Evolutionary conservation across 2,888 invertebrate genomes (phyloP), one percentile per base, ranked within the genome.

Genomic region (Hofmannophila pseudospretella): DNA sequence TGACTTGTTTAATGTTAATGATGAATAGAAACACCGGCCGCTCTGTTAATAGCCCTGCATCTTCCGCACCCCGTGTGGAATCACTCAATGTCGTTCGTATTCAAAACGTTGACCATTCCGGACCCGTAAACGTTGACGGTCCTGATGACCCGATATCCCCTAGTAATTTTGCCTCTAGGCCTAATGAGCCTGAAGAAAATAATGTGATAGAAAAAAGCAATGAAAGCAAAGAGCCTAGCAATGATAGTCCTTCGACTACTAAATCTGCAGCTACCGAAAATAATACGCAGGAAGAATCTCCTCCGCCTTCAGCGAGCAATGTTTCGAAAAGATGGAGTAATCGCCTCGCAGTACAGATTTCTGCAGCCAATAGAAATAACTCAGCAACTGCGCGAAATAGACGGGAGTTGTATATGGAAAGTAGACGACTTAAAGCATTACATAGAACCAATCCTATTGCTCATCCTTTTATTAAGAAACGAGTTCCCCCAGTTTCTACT

Each of bases 1-100:
- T 88, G 28, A 84, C 88, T 5, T 87, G 86, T 42, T 61, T 88
- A 27, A 79, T 88, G 71, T 61, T 88, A 31, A 79, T 86, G 75
- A 72, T 84, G 3, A 80, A 80, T 44, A 69, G 82, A 45, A 71
- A 67, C 39, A 58, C 42, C 25, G 16, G 59, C 13, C 41, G 54
- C 9, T 35, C 58, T 2, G 62, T 62, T 14, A 64, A 51, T 26
- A 66, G 49, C 36, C 49, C 68, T 23, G 44, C 71, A 7, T 49
- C 73, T 8, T 38, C 70, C 14, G 46, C 59, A 1, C 71, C 68
- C 38, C 64, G 62, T 12, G 63, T 76, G n/a, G 73, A 75, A 32
- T 70, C 79, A 1, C 48, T 69, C 30, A 76, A 80, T 42, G 75
- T 80, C 1, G 76, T 81, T 25, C 71, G 80, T 27, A 75, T 82